Evolutionary conservation across 2,888 invertebrate species (phyloP).

Genomic region (Anagyrus pseudococci): DNA sequence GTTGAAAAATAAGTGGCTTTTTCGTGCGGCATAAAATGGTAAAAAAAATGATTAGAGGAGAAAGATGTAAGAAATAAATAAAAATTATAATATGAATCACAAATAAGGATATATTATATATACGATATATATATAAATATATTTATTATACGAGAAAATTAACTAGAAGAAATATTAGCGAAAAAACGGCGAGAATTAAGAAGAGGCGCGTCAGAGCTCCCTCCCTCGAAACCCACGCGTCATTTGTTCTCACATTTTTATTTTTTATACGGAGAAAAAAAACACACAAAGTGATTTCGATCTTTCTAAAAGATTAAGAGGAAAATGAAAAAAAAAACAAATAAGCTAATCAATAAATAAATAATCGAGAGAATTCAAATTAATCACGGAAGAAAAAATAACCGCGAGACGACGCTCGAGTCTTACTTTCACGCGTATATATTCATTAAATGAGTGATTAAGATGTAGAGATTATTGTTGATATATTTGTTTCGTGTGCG

Average conservation of each 20-base stretch:
- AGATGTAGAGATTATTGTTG: neutral
- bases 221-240: constrained; percentile 39
- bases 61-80: constrained; percentile 46
- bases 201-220: constrained; percentile 46
- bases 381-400: no score
- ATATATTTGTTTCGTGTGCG: neutral
- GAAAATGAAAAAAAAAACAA: no score
- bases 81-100: constrained; percentile 56
- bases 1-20: constrained; percentile 44
- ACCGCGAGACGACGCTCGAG: no score
- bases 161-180: constrained; percentile 49
- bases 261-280: no score
- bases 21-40: constrained; percentile 34
- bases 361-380: no score
- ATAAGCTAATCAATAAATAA: no score
- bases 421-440: no score
- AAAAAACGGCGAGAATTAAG: constrained; percentile 35
- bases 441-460: no score
- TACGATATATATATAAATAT: constrained; percentile 51
- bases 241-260: constrained; percentile 24
- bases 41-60: constrained; percentile 10
- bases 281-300: neutral
- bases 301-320: no score
- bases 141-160: constrained; percentile 56
- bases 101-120: constrained; percentile 54